These are phyloP conservation scores for Adineta ricciae DNA, from an alignment of 2,888 invertebrate genomes.

Conservation along the genomic window DNA sequence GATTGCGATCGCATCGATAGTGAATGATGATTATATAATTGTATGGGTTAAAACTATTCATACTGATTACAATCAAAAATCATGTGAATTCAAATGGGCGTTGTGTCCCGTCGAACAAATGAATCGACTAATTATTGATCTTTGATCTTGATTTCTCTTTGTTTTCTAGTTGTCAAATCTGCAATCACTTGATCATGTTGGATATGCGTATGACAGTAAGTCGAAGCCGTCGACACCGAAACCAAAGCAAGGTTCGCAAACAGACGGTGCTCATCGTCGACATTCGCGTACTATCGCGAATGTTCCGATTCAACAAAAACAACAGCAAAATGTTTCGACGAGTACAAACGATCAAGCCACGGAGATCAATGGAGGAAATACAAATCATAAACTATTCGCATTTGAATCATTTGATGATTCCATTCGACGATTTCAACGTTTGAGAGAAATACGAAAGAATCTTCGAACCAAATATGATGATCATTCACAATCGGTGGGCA, in stretches of 20 bases:
- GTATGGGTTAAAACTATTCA: not conserved
- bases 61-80: not conserved
- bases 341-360: not conserved
- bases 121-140: not conserved
- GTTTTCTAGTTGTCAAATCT: not conserved
- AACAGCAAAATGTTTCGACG: not conserved
- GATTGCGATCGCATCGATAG: not conserved
- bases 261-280: not conserved
- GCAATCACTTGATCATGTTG: not conserved
- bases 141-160: not conserved
- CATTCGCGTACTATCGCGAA: not conserved
- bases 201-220: not conserved
- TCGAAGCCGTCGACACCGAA: not conserved
- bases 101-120: not conserved
- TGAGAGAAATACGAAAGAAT: conserved; percentile 10
- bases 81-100: not conserved
- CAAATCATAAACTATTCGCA: not conserved
- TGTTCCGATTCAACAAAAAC: not conserved
- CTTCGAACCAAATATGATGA: not conserved
- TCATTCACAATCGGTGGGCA: not conserved
- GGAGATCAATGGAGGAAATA: not conserved
- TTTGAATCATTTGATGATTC: conserved; percentile 15
- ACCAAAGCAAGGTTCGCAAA: not conserved
- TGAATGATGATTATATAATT: not conserved
- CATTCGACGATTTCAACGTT: conserved; percentile 1